Base-by-base conservation (phyloP, 2,797 vertebrate genomes). In the Garrulus glandarius region DNA sequence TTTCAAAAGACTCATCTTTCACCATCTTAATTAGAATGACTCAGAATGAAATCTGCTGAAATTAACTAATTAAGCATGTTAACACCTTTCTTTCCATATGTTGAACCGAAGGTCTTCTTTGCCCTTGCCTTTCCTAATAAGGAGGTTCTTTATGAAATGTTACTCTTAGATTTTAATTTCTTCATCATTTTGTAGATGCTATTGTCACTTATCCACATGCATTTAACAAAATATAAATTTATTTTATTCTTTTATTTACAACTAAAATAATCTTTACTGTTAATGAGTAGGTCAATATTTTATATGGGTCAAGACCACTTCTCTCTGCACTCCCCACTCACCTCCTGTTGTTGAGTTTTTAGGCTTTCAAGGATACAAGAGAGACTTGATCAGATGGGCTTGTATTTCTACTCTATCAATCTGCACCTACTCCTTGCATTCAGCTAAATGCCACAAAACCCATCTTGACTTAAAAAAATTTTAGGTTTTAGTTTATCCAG, bases 1-100 rank as follows among this genome's bases (percentile, higher is more conserved):
- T 79, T 71, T 52, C 3, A 11, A 70, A 60, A 71, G 68, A 52
- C 21, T 76, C 36, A 29, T 91, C 52, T 87, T 92, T 87, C 74
- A 59, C 44, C 27, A 23, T 75, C 17, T 52, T 93, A 94, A 90
- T 77, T 84, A 64, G 49, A 68, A 67, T 89, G 68, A 83, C 50
- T 96, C 85, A 93, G 80, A 89, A 89, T 36, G 17, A 94, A 92
- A 96, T 92, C 65, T 95, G 79, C 47, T 93, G 75, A 87, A 95
- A 96, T 87, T n/a, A 93, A 82, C 79, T 97, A 93, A 96, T 97
- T 87, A 94, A 80, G 34, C 41, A 64, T 52, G 67, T 95, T 87
- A 95, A 81, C 87, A 97, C 91, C 78, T 97, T 94, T 78, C 32
- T 55, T 87, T 91, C 77, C 71, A 41, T 80, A 67, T 84, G 81